Conservation (phyloP, 2,113 vertebrate genomes). For the Xenopus borealis region DNA sequence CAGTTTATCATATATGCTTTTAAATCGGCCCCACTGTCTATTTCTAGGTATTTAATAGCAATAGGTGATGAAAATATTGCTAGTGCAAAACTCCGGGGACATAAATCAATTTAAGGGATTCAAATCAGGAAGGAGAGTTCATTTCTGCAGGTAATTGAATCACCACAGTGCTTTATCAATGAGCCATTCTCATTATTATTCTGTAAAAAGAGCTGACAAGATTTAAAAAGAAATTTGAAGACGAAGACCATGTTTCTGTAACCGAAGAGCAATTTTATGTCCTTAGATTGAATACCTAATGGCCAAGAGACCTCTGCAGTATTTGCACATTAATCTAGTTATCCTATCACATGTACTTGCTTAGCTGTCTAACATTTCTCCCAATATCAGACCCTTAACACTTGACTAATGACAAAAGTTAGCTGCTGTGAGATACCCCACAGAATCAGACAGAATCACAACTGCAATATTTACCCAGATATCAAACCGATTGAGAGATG, state of each 20-base stretch:
- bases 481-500: conserved; percentile 3
- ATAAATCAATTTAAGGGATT: background rate
- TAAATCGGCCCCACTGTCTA: too few species aligned
- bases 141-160: conserved; percentile 5
- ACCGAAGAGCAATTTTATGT: background rate
- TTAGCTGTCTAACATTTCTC: background rate
- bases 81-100: background rate
- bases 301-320: background rate
- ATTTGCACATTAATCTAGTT: conserved; percentile 2
- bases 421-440: background rate
- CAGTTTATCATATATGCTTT: too few species aligned
- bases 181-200: background rate
- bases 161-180: background rate
- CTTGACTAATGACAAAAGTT: background rate
- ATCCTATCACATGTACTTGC: background rate
- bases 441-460: background rate
- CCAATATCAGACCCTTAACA: background rate
- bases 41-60: background rate
- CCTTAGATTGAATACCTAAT: background rate
- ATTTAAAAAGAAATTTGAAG: background rate
- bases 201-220: conserved; percentile 1
- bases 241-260: background rate
- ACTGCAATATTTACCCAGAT: conserved; percentile 25
- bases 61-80: background rate
- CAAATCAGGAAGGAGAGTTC: background rate